Base-by-base conservation (phyloP, 2,113 vertebrate species). In the Condylura cristata region DNA sequence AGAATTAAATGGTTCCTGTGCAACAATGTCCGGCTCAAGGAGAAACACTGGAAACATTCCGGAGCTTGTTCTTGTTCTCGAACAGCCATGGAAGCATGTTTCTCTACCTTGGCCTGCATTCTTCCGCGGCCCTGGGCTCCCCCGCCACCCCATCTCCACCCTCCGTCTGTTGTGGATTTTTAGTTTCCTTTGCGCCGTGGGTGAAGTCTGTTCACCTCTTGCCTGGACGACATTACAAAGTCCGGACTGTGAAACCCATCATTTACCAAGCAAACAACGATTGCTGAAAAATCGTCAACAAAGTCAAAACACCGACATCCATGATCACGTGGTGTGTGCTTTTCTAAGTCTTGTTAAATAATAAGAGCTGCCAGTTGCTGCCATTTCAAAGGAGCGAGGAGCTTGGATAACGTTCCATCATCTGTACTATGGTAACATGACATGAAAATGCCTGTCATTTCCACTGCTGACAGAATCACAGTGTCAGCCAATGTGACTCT, bases 281-380 rank as follows among this genome's bases (percentile, higher is more conserved):
- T 39, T 9, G 30, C 70, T 96, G 8, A 71, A 95, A 96, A 78
- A 61, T 22, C 80, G 13, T 39, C 41, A 78, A 68, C 13, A 68
- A 46, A 46, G 28, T 22, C 78, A 11, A 60, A 70, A 74, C 2
- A 65, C 20, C 58, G 70, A 34, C 65, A 83, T 46, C 61, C 41
- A 9, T 75, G 34, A 61, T 76, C 85, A 92, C 68, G 2, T n/a
- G 39, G 2, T n/a, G 39, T 37, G 3, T 80, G 4, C 20, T 89
- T 83, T 86, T 74, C 53, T 58, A 81, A 44, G 28, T 34, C 16
- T 24, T 8, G 60, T 53, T 66, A 82, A 76, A 51, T 76, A 93
- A 71, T 12, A 83, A 83, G 63, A 70, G 48, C 16, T 14, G 92
- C 63, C 30, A 51, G 68, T 92, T 75, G 41, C 81, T 48, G 4